Base-by-base conservation (phyloP, 2,113 vertebrate species). In the Erpornis zantholeuca region DNA sequence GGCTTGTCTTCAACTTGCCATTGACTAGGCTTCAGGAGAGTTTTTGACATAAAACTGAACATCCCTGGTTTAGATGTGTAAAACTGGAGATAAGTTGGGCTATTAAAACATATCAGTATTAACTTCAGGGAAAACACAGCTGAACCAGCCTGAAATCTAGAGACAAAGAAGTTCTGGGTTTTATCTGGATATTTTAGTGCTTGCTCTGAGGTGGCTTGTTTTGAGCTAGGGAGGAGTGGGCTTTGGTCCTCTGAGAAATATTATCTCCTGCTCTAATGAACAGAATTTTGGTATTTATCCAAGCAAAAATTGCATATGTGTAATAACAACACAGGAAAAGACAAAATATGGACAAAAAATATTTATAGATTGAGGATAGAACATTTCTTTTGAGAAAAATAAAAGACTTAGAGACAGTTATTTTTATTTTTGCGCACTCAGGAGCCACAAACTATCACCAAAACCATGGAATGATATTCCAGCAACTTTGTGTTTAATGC, bases 11-110 rank as follows among this genome's bases (percentile, higher is more conserved):
- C 59, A 49, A 1, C 31, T 64, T 27, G 25, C 21, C 49, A 35
- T 7, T 0, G 0, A 21, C 7, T 10, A 79, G 2, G 21, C 10
- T 82, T 70, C 14, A 42, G 38, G 22, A 70, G 28, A 70, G 10
- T 6, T 81, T 73, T 82, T 54, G 31, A 53, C 23, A 45, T 27
- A 57, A 47, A 82, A 36, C 15, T 9, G 25, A 57, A 50, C 31
- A 8, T 54, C 28, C 12, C n/a, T 42, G 15, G 12, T 56, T 72
- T 72, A n/a, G 12, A 24, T 47, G 3, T 22, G 6, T 24, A 68
- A 49, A 76, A 54, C 33, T 79, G 59, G 33, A 92, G 24, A 11
- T 33, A 76, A 87, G 18, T 5, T 47, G 13, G 17, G 7, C 3
- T 79, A 42, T 54, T 63, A 33, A 86, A 79, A 29, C 17, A 33